A percentile compares a stretch with the other conserved stretches of the same genome.
phyloP scores from a whole-genome alignment of 2,113 vertebrate genomes.

The Oxygymnocypris stewartii region DNA sequence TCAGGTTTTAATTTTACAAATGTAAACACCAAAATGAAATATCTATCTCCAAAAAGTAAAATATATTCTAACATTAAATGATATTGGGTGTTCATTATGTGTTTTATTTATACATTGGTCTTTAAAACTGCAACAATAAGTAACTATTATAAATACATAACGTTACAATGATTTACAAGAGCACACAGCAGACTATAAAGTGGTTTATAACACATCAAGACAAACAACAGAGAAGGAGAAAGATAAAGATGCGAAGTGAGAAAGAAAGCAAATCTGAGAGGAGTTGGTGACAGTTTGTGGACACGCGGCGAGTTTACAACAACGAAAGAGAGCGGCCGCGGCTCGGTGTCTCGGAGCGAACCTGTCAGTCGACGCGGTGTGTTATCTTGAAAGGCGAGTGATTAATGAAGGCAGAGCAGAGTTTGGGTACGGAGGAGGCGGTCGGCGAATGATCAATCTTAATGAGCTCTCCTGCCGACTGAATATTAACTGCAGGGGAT shows the following conservation, averaged over 20 bases:
- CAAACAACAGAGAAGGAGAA: not conserved
- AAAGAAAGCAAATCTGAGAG: not conserved
- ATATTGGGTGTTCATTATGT: not conserved
- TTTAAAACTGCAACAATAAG: not conserved
- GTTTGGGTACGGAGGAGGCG: conserved; percentile 66
- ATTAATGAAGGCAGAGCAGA: conserved; percentile 71
- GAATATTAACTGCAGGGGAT: conserved; percentile 70
- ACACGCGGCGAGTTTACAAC: conserved; percentile 25
- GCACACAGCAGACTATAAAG: not conserved
- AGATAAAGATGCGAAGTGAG: not conserved
- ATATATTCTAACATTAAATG: not conserved
- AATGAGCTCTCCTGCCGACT: conserved; percentile 75
- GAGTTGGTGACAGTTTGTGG: conserved; percentile 47
- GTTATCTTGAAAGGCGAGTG: conserved; percentile 73
- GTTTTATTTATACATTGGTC: not conserved
- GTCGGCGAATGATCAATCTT: conserved; percentile 76
- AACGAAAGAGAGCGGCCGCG: conserved; percentile 37
- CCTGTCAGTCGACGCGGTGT: conserved; percentile 63
- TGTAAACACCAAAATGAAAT: not conserved
- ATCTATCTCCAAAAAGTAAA: not conserved
- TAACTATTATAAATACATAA: not conserved
- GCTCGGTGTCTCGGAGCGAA: conserved; percentile 56
- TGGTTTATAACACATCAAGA: not conserved
- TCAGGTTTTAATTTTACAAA: not conserved
- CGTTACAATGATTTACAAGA: not conserved